Percentiles rank a stretch among this genome's conserved stretches.
phyloP scores from a whole-genome alignment of 1,140 invertebrate species.

The Calephelis nemesis region DNA sequence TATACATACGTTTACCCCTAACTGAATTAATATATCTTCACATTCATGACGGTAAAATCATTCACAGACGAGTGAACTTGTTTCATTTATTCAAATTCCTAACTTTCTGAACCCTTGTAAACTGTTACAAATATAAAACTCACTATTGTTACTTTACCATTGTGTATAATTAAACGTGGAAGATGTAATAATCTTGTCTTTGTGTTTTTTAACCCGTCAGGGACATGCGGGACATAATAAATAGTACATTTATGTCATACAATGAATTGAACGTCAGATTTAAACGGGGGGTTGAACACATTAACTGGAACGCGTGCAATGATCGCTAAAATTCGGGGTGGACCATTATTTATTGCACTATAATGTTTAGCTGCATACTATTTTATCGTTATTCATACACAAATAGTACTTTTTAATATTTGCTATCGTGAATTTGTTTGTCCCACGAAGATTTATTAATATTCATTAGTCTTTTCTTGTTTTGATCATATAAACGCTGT shows the following conservation, averaged over 20 bases:
- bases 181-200: conserved; percentile 75
- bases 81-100: conserved; percentile 25
- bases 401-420: conserved; percentile 48
- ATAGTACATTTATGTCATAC: conserved; percentile 62
- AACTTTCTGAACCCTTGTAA: conserved; percentile 2
- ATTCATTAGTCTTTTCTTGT: no score
- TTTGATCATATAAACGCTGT: no score
- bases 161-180: conserved; percentile 75
- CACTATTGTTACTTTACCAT: conserved; percentile 70
- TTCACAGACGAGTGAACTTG: conserved; percentile 39
- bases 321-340: conserved; percentile 67
- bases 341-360: conserved; percentile 73
- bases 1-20: conserved; percentile 60
- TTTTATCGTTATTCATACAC: conserved; percentile 51
- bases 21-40: conserved; percentile 77
- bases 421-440: not conserved
- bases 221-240: conserved; percentile 69
- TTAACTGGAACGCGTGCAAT: conserved; percentile 53
- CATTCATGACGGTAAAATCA: conserved; percentile 52
- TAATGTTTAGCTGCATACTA: conserved; percentile 60
- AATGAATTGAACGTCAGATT: conserved; percentile 72
- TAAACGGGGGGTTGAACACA: conserved; percentile 70
- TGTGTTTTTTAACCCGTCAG: conserved; percentile 63
- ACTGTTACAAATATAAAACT: conserved; percentile 54
- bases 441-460: not conserved